phyloP scores from a whole-genome alignment of 2,888 invertebrate species.

The Drosophila monieri region DNA sequence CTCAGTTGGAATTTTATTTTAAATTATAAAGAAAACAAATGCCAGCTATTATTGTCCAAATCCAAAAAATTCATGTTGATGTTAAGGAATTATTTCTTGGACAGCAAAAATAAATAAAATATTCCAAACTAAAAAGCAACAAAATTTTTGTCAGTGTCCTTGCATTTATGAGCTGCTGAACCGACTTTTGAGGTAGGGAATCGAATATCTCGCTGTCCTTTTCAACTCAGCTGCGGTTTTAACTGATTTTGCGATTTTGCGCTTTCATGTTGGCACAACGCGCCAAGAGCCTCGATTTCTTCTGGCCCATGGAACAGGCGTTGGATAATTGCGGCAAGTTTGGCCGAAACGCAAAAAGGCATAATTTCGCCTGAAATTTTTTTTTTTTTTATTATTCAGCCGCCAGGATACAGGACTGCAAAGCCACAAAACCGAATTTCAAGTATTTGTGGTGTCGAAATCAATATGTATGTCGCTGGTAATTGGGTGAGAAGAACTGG shows the following conservation, averaged over 20 bases:
- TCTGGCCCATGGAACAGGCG: conserved; percentile 46
- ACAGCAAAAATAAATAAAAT: background rate
- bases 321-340: conserved; percentile 76
- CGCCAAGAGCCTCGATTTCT: conserved; percentile 12
- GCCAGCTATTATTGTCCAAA: background rate
- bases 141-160: conserved; percentile 6
- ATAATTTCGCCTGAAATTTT: conserved; percentile 76
- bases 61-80: background rate
- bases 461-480: conserved; percentile 50
- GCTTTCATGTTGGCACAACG: conserved; percentile 59
- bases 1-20: background rate
- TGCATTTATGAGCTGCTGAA: conserved; percentile 26
- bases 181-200: background rate
- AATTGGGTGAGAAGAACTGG: conserved; percentile 25
- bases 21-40: background rate
- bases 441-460: conserved; percentile 29
- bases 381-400: conserved; percentile 74
- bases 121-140: background rate
- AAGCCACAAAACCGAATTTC: conserved; percentile 48
- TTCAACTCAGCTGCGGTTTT: conserved; percentile 67
- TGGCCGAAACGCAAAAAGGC: conserved; percentile 65
- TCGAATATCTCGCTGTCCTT: conserved; percentile 60
- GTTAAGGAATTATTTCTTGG: background rate
- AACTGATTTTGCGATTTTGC: conserved; percentile 62
- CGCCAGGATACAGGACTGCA: conserved; percentile 17